Percentiles rank a stretch among this genome's conserved stretches.
Conservation (phyloP, 2,888 invertebrate genomes). For the Polylopha cassiicola region DNA sequence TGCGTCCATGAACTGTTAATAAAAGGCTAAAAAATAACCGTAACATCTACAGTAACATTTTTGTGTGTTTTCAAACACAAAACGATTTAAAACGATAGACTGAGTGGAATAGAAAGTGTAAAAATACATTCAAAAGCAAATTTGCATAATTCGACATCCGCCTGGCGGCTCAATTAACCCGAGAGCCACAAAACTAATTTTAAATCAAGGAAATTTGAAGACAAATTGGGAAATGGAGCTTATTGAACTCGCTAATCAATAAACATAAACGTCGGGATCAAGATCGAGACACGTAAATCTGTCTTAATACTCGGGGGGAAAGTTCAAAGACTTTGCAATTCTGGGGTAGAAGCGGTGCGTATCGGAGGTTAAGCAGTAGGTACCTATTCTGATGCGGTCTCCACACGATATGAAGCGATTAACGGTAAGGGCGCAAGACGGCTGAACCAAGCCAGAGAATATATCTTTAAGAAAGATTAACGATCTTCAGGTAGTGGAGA, state of each 20-base stretch:
- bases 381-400: conserved; percentile 7
- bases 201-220: conserved; percentile 52
- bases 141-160: conserved; percentile 28
- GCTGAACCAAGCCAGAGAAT: conserved; percentile 57
- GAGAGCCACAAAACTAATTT: conserved; percentile 49
- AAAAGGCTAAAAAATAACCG: too few species aligned
- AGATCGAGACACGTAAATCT: conserved; percentile 56
- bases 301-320: conserved; percentile 55
- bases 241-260: conserved; percentile 70
- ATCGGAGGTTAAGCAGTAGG: conserved; percentile 40
- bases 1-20: too few species aligned
- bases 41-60: too few species aligned
- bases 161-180: conserved; percentile 50
- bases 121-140: conserved; percentile 8
- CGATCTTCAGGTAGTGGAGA: conserved; percentile 70
- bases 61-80: too few species aligned
- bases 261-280: conserved; percentile 68
- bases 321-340: conserved; percentile 66
- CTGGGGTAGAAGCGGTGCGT: conserved; percentile 38
- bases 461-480: conserved; percentile 77
- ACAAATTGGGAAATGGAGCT: conserved; percentile 72
- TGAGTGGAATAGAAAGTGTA: too few species aligned
- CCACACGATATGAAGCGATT: conserved; percentile 61
- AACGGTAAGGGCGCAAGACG: conserved; percentile 53
- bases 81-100: too few species aligned